Conservation (phyloP, 1,140 invertebrate species). For the Saccostrea echinata region DNA sequence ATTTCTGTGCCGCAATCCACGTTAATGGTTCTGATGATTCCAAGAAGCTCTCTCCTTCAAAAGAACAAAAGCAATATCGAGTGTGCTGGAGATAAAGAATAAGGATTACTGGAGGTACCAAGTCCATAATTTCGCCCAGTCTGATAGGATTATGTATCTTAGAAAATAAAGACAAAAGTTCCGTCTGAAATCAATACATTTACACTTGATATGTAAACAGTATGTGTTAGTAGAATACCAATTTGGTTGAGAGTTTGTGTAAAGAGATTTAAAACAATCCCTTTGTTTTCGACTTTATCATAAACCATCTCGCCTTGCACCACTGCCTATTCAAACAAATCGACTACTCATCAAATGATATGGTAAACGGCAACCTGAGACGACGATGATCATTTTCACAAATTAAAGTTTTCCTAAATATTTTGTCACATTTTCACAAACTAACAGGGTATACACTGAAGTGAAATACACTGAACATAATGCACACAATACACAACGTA, state of each 20-base stretch:
- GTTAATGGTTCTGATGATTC: neutral
- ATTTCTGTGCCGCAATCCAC: neutral
- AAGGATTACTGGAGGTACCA: neutral
- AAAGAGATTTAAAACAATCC: neutral
- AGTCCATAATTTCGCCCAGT: no score
- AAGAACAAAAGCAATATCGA: neutral
- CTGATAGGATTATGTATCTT: neutral
- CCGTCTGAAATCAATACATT: neutral
- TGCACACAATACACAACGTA: no score
- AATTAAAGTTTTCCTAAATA: neutral
- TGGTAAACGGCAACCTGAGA: neutral
- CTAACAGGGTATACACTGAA: neutral
- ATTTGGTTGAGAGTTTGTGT: conserved; percentile 21
- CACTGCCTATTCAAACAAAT: neutral
- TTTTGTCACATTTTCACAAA: neutral
- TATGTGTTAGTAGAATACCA: neutral
- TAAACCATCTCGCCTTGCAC: conserved; percentile 5
- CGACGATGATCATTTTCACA: neutral
- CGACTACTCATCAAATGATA: neutral
- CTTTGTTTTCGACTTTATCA: conserved; percentile 10
- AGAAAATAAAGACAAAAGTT: neutral
- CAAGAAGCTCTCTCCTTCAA: neutral
- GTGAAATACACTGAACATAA: no score
- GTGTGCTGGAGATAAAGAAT: neutral
- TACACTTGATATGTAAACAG: neutral